Evolutionary conservation across 1,140 invertebrate species (phyloP).

Genomic region (Drosophila varians): DNA sequence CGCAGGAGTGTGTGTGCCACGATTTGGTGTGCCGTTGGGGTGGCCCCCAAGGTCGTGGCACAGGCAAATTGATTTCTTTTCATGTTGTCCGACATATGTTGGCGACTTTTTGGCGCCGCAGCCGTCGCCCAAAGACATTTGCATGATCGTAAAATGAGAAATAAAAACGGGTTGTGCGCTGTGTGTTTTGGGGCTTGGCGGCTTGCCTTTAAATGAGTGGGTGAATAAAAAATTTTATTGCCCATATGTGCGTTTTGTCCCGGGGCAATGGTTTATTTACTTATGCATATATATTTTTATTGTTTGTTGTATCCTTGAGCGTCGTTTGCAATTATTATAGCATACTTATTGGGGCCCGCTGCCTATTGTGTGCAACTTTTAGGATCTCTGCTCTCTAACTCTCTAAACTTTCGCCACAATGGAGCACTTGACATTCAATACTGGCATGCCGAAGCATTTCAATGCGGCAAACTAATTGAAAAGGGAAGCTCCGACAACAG

Average conservation of each 20-base stretch:
- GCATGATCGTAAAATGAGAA: slow-evolving; percentile 75
- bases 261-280: neutral
- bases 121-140: slow-evolving; percentile 41
- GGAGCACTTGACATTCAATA: slow-evolving; percentile 52
- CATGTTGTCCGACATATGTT: slow-evolving; percentile 54
- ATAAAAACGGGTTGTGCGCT: slow-evolving; percentile 56
- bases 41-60: slow-evolving; percentile 55
- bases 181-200: slow-evolving; percentile 18
- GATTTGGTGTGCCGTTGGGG: neutral
- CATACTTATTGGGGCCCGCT: slow-evolving; percentile 46
- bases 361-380: slow-evolving; percentile 6
- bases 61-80: slow-evolving; percentile 71
- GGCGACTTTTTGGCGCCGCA: slow-evolving; percentile 59
- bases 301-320: neutral
- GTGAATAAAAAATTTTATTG: slow-evolving; percentile 65
- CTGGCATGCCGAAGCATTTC: slow-evolving; percentile 41
- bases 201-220: slow-evolving; percentile 56
- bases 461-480: slow-evolving; percentile 67
- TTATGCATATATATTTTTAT: neutral
- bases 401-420: slow-evolving; percentile 27
- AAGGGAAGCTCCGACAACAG: slow-evolving; percentile 29
- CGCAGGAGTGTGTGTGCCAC: slow-evolving; percentile 23
- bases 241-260: slow-evolving; percentile 47
- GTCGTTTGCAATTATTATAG: slow-evolving; percentile 74
- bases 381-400: too few relatives aligned